Conservation (phyloP, 2,113 vertebrate genomes). For the Menura novaehollandiae region DNA sequence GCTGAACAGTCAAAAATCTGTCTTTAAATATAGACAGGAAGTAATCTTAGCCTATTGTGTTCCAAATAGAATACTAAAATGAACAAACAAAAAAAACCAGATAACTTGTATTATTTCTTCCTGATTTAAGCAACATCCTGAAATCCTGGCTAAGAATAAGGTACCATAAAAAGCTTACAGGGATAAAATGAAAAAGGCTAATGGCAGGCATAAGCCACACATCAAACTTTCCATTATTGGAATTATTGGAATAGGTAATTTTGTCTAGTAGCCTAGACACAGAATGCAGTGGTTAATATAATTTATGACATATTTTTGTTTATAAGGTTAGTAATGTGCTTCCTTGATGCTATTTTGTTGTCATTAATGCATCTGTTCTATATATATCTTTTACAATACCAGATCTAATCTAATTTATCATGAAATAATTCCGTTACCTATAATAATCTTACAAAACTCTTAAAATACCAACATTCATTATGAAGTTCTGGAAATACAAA, state of each 20-base stretch:
- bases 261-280: neutral
- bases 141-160: neutral
- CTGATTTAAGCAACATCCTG: neutral
- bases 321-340: neutral
- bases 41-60: neutral
- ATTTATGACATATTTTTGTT: neutral
- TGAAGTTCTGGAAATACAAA: neutral
- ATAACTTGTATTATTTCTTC: neutral
- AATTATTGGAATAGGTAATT: neutral
- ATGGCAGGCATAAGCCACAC: neutral
- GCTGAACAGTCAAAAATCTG: neutral
- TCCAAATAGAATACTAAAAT: neutral
- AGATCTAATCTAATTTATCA: neutral
- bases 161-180: neutral
- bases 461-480: neutral
- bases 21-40: neutral
- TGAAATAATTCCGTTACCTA: neutral
- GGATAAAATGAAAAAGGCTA: neutral
- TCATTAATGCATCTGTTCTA: neutral
- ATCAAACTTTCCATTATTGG: neutral
- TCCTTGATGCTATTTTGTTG: neutral
- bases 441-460: neutral
- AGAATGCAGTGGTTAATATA: neutral
- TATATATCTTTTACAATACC: neutral
- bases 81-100: neutral